phyloP scores from a whole-genome alignment of 2,113 vertebrate genomes.

The Myotis davidii region DNA sequence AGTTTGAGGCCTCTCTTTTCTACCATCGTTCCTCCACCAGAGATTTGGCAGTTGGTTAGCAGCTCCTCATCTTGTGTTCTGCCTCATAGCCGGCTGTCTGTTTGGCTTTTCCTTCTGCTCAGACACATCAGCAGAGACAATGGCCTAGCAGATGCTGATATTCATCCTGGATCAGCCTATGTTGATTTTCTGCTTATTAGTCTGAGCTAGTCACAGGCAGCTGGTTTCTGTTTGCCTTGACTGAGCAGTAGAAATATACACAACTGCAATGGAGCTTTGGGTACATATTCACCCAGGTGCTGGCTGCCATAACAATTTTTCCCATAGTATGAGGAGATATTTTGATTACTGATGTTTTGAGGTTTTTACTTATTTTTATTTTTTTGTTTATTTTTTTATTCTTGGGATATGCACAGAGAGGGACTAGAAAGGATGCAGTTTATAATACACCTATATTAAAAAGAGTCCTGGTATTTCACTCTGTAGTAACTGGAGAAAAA shows the following conservation, averaged over 20 bases:
- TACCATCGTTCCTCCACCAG: neutral
- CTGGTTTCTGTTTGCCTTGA: slow-evolving; percentile 77
- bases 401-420: neutral
- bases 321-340: neutral
- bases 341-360: neutral
- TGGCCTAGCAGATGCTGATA: slow-evolving; percentile 77
- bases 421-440: neutral
- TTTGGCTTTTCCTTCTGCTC: slow-evolving; percentile 68
- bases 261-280: slow-evolving; percentile 13
- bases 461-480: neutral
- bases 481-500: neutral
- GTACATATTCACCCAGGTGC: slow-evolving; percentile 39
- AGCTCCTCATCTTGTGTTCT: slow-evolving; percentile 30
- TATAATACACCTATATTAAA: neutral
- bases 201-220: slow-evolving; percentile 71
- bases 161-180: slow-evolving; percentile 69
- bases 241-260: slow-evolving; percentile 67
- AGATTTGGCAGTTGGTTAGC: neutral
- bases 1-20: neutral
- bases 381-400: neutral
- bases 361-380: neutral
- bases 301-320: neutral
- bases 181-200: slow-evolving; percentile 79
- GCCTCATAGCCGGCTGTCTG: slow-evolving; percentile 47
- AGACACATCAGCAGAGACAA: slow-evolving; percentile 71